Conservation (phyloP, 1,140 invertebrate species). For the Scylla paramamosain region DNA sequence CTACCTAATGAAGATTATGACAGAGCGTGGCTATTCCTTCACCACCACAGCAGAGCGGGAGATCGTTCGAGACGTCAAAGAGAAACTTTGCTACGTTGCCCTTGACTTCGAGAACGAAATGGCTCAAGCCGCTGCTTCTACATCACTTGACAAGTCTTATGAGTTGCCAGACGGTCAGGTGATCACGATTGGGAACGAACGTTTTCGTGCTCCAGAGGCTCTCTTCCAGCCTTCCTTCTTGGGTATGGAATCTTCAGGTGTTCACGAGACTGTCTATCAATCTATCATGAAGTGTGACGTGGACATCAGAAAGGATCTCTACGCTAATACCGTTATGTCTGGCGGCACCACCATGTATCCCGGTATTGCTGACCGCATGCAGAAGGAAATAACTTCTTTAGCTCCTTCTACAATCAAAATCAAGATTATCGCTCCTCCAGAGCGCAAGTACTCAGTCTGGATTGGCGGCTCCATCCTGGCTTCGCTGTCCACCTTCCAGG, state of each 20-base stretch:
- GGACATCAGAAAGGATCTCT: constrained; percentile 87
- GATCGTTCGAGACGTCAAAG: constrained; percentile 65
- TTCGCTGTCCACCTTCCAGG: constrained; percentile 60
- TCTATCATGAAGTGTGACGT: constrained; percentile 89
- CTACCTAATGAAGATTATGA: constrained; percentile 60
- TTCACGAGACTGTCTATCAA: constrained; percentile 84
- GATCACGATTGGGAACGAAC: constrained; percentile 81
- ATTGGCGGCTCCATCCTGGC: constrained; percentile 63
- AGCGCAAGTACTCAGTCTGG: constrained; percentile 65
- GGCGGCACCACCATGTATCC: constrained; percentile 86
- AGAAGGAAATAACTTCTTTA: constrained; percentile 82
- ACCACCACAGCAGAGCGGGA: constrained; percentile 65
- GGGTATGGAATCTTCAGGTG: constrained; percentile 88
- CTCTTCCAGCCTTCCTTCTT: constrained; percentile 97
- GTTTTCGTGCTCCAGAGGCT: constrained; percentile 98
- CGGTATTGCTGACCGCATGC: constrained; percentile 84
- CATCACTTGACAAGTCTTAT: constrained; percentile 80
- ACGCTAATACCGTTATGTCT: constrained; percentile 87
- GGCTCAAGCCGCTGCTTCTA: constrained; percentile 57
- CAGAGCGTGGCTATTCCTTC: constrained; percentile 65
- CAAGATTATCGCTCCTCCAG: constrained; percentile 63
- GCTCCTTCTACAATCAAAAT: constrained; percentile 79
- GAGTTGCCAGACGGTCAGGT: constrained; percentile 82
- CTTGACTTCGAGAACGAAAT: constrained; percentile 66
- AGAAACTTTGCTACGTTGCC: constrained; percentile 64